A percentile compares a stretch with the other conserved stretches of the same genome.
Conservation (phyloP, 2,888 invertebrate genomes). For the Nowickia ferox region DNA sequence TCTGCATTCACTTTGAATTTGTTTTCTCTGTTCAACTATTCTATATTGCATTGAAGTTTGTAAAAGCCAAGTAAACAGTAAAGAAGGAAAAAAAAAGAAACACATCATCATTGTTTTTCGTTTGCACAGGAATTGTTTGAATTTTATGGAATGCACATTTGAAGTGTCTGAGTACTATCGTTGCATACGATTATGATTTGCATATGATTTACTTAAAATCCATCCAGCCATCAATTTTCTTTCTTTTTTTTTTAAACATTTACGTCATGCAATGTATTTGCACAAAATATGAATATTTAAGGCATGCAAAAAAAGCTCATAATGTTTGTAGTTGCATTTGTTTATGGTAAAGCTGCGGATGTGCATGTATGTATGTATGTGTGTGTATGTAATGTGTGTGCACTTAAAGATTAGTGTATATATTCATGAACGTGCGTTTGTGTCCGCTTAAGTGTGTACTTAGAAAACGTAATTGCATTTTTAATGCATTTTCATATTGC, state of each 20-base stretch:
- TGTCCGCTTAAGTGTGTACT: constrained; percentile 53
- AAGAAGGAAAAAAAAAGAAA: background rate
- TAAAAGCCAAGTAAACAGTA: background rate
- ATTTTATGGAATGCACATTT: constrained; percentile 52
- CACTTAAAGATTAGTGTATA: constrained; percentile 43
- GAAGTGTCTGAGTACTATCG: constrained; percentile 46
- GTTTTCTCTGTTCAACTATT: constrained; percentile 1
- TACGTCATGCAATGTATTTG: constrained; percentile 29
- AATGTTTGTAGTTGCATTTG: constrained; percentile 33
- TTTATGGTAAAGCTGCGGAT: background rate
- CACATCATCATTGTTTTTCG: constrained; percentile 10
- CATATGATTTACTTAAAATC: constrained; percentile 62
- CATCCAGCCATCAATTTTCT: constrained; percentile 37
- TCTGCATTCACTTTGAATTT: background rate
- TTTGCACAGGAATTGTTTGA: constrained; percentile 16
- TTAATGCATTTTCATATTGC: constrained; percentile 64
- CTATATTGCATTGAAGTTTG: constrained; percentile 22
- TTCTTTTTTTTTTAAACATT: background rate
- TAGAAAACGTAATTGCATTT: constrained; percentile 65
- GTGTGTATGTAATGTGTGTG: constrained; percentile 13
- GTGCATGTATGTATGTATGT: background rate
- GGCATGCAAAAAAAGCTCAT: constrained; percentile 1
- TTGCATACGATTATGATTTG: constrained; percentile 60
- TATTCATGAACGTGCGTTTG: background rate
- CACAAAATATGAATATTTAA: constrained; percentile 30